Evolutionary conservation across 2,888 invertebrate genomes (phyloP).

Genomic region (Netelia melanura): DNA sequence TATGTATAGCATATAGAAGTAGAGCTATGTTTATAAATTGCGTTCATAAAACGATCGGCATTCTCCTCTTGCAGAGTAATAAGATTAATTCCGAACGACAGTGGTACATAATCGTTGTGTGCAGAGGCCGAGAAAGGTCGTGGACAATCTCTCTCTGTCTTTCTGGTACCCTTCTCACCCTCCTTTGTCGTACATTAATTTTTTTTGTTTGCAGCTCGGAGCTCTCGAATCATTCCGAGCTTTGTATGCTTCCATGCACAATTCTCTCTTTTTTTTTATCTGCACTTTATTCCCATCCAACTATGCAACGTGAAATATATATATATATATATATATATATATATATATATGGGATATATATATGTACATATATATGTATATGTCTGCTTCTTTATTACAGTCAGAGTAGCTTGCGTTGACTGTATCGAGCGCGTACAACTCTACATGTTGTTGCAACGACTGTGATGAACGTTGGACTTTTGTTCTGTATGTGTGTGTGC

Average conservation of each 20-base stretch:
- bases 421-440: conserved; percentile 60
- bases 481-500: conserved; percentile 8
- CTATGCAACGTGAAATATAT: conserved; percentile 54
- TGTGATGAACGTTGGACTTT: conserved; percentile 35
- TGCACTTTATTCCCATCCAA: conserved; percentile 38
- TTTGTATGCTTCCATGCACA: conserved; percentile 37
- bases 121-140: conserved; percentile 73
- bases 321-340: conserved; percentile 61
- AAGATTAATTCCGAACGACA: conserved; percentile 78
- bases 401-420: conserved; percentile 69
- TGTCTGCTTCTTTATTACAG: conserved; percentile 68
- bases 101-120: conserved; percentile 77
- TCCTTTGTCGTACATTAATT: not conserved
- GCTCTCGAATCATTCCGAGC: conserved; percentile 34
- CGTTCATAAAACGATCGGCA: conserved; percentile 4
- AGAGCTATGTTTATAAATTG: conserved; percentile 31
- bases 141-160: conserved; percentile 54
- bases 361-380: conserved; percentile 42
- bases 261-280: conserved; percentile 30
- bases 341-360: conserved; percentile 12
- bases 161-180: conserved; percentile 34
- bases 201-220: conserved; percentile 28
- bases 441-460: conserved; percentile 45
- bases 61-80: conserved; percentile 69
- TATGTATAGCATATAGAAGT: conserved; percentile 19